Evolutionary conservation across 64 coral and sea anemone genomes (phyloP), one percentile per base, ranked within the genome.

Genomic region (Pocillopora verrucosa): DNA sequence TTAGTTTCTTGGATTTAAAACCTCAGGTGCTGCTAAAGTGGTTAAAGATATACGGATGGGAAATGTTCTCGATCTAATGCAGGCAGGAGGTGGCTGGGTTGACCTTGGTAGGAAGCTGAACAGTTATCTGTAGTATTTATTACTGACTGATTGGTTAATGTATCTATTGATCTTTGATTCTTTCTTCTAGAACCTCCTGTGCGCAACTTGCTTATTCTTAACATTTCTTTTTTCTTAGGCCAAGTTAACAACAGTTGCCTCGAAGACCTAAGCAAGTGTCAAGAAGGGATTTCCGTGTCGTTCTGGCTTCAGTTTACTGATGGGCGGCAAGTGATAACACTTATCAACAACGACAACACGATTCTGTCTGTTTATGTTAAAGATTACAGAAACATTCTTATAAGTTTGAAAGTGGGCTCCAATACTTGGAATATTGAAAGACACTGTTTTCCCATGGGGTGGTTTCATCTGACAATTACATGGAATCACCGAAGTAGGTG

Each of bases 251-350:
- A 75, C 73, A 12, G 14, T 16, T 75, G 73, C 0, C 3, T 75
- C 34, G 16, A 75, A 36, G 34, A 75, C 73, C 36, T 75, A 0
- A 75, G 24, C 73, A 75, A 35, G 5, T 75, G 73, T 12, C 34
- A 35, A 10, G 30, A 75, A 75, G 73, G 73, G 16, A 37, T 75
- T 35, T 75, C 73, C 2, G 15, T 75, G 13, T 35, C 73, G 13
- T 75, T 75, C 36, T 75, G 73, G 73, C 73, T 75, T 41, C 73
- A 75, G 73, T 41, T 75, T 17, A 75, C 36, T 24, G 73, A 75
- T 15, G 73, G 73, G 0, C 1, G 16, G 2, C 15, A 75, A 13
- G 34, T 75, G 34, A 36, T 75, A 35, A 15, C 73, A 15, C 5
- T 75, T 17, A 75, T 35, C 34, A 75, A 75, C 12, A 35, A 30